These are phyloP conservation scores for Tetramorium parvispinum DNA, from an alignment of 1,140 invertebrate genomes.

Conservation along the genomic window DNA sequence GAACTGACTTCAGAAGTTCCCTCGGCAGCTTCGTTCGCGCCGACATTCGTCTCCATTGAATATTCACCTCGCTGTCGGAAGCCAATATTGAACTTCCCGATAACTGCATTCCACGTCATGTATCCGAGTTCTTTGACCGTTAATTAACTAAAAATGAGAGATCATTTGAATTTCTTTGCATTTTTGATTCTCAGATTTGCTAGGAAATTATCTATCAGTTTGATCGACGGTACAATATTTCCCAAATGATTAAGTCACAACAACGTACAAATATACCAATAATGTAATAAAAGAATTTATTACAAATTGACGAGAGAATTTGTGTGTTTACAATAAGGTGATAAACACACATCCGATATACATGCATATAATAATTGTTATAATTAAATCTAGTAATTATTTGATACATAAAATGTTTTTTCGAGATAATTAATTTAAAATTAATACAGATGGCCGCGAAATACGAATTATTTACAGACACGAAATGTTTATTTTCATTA, in stretches of 20 bases:
- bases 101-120: constrained; percentile 53
- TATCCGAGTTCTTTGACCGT: constrained; percentile 36
- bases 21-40: constrained; percentile 41
- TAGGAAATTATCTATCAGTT: background rate
- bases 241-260: background rate
- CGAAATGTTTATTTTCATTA: constrained; percentile 12
- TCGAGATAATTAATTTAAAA: background rate
- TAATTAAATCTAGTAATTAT: constrained; percentile 5
- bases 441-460: background rate
- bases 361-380: background rate
- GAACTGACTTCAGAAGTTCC: constrained; percentile 48
- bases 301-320: background rate
- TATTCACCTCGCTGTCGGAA: constrained; percentile 48
- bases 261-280: no score
- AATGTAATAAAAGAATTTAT: background rate
- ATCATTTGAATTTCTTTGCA: constrained; percentile 22
- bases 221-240: background rate
- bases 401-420: background rate
- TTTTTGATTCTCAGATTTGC: background rate
- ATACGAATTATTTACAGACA: background rate
- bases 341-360: background rate
- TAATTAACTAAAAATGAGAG: constrained; percentile 50
- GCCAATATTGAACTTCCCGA: constrained; percentile 57
- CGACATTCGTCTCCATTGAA: constrained; percentile 50
- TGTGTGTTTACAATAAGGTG: background rate